phyloP scores from a whole-genome alignment of 2,113 vertebrate species.

The Mohoua ochrocephala region DNA sequence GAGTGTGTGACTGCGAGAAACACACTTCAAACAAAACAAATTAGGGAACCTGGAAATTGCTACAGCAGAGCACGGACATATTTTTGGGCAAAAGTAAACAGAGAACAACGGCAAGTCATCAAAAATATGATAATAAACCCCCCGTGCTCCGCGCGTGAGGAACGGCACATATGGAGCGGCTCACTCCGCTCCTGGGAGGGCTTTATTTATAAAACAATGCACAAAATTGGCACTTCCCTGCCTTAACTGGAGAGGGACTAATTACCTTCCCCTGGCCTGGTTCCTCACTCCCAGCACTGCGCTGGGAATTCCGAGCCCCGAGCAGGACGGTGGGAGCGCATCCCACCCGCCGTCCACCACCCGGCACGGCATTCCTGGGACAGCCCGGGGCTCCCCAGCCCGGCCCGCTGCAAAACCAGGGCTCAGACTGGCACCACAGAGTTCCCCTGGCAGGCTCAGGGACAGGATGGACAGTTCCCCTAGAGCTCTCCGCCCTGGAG shows the following conservation, averaged over 20 bases:
- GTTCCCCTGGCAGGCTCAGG: accelerated
- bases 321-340: background rate
- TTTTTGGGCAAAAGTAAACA: conserved; percentile 7
- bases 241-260: background rate
- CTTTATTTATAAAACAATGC: background rate
- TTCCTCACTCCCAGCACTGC: background rate
- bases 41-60: background rate
- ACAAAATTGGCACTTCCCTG: background rate
- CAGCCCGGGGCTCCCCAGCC: accelerated
- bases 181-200: background rate
- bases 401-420: accelerated
- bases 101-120: background rate
- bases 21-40: conserved; percentile 12
- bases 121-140: background rate
- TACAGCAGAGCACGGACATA: background rate
- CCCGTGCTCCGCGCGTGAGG: background rate
- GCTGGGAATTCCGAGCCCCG: accelerated
- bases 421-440: accelerated
- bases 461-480: accelerated
- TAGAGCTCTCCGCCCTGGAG: accelerated
- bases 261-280: background rate
- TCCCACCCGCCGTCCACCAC: background rate
- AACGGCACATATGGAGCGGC: background rate
- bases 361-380: accelerated
- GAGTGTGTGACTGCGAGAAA: background rate